Evolutionary conservation across 2,797 vertebrate genomes (phyloP).

Genomic region (Anguilla marmorata): DNA sequence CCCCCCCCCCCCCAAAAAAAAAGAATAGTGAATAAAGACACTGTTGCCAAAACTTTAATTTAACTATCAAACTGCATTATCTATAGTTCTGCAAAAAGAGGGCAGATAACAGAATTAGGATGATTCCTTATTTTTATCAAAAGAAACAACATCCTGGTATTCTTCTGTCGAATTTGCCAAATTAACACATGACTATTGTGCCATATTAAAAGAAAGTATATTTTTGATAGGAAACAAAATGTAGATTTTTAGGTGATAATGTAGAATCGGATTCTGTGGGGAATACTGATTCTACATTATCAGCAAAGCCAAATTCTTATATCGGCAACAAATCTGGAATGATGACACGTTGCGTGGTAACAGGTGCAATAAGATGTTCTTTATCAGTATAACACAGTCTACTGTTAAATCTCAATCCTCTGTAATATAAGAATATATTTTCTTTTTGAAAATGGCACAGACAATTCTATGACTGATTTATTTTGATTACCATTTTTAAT

Average conservation of each 20-base stretch:
- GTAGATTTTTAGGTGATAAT: conserved; percentile 18
- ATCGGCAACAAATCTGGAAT: conserved; percentile 11
- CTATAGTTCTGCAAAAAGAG: background rate
- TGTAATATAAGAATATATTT: conserved; percentile 53
- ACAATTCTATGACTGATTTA: conserved; percentile 2
- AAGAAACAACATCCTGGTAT: conserved; percentile 13
- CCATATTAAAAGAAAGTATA: conserved; percentile 65
- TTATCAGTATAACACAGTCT: conserved; percentile 54
- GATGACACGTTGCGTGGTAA: background rate
- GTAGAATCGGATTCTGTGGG: conserved; percentile 13
- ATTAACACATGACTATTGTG: conserved; percentile 64
- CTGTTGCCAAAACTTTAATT: conserved; percentile 21
- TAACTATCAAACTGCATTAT: conserved; percentile 20
- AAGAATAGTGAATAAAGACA: background rate
- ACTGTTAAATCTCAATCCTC: conserved; percentile 65
- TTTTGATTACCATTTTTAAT: conserved; percentile 18
- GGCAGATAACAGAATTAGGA: background rate
- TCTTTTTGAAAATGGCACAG: conserved; percentile 26
- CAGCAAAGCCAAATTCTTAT: background rate
- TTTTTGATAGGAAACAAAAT: conserved; percentile 50
- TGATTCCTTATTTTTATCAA: conserved; percentile 21
- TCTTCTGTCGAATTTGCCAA: conserved; percentile 62
- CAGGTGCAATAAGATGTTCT: conserved; percentile 48
- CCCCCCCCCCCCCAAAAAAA: background rate
- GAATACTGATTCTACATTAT: conserved; percentile 6